Evolutionary conservation across 2,888 invertebrate species (phyloP).

Genomic region (Copidosoma aretas): DNA sequence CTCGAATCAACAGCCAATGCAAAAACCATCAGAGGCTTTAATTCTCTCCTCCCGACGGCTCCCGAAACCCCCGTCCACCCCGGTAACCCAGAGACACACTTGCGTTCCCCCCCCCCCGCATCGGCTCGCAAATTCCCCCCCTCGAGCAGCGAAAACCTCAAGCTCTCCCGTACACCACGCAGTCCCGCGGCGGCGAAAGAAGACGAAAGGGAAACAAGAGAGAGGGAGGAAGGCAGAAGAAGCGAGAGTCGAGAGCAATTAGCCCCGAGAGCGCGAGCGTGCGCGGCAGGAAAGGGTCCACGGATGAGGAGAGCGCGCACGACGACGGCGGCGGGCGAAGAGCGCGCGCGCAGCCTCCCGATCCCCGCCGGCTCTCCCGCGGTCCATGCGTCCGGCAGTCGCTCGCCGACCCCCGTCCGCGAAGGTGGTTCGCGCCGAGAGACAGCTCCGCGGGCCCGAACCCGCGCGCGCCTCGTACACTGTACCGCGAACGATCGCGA

Average conservation of each 20-base stretch:
- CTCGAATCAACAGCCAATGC: slow-evolving; percentile 24
- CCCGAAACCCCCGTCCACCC: no score
- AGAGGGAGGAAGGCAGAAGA: slow-evolving; percentile 26
- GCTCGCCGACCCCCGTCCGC: slow-evolving; percentile 57
- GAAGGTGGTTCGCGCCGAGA: slow-evolving; percentile 22
- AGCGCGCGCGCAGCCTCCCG: not conserved
- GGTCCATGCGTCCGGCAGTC: slow-evolving; percentile 44
- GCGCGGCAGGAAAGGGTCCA: no score
- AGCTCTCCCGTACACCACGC: not conserved
- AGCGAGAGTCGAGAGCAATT: slow-evolving; percentile 37
- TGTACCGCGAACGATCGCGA: no score
- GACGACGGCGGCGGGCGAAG: no score
- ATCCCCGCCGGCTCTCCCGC: slow-evolving; percentile 1
- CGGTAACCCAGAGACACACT: not conserved
- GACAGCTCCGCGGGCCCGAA: no score
- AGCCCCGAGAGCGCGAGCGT: slow-evolving; percentile 15
- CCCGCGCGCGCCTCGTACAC: no score
- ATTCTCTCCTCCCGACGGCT: no score
- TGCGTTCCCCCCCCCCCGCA: no score
- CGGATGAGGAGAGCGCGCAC: no score
- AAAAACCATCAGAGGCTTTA: slow-evolving; percentile 1
- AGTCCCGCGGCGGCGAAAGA: slow-evolving; percentile 2
- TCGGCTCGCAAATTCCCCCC: no score
- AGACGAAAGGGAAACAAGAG: not conserved
- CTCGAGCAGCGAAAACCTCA: no score